Evolutionary conservation across 2,113 vertebrate genomes (phyloP).

Genomic region (Scortum barcoo): DNA sequence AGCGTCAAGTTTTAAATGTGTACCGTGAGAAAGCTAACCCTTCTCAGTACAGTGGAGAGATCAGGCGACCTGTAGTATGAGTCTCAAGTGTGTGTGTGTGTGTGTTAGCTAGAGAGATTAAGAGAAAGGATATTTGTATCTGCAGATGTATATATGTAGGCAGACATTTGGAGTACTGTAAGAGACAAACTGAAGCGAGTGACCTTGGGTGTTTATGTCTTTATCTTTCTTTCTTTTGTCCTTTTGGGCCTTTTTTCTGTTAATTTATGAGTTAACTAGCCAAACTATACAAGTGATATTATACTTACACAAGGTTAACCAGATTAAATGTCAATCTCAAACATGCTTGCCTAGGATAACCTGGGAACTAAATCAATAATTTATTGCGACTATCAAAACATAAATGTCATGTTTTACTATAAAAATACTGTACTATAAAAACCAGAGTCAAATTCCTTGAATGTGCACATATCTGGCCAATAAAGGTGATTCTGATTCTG

Average conservation of each 20-base stretch:
- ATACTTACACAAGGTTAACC: neutral
- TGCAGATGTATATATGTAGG: conserved; percentile 24
- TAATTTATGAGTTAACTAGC: neutral
- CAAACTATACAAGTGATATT: neutral
- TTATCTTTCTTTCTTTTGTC: conserved; percentile 3
- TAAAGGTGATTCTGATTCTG: too few species aligned
- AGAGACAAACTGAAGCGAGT: conserved; percentile 2
- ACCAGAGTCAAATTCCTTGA: too few species aligned
- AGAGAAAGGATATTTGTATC: conserved; percentile 14
- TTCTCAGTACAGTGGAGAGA: conserved; percentile 32
- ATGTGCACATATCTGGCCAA: too few species aligned
- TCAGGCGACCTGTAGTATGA: conserved; percentile 30
- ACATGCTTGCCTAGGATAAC: neutral
- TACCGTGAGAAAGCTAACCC: conserved; percentile 42
- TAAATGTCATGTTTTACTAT: neutral
- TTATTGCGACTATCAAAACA: neutral
- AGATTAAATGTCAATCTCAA: conserved; percentile 4
- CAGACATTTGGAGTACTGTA: neutral
- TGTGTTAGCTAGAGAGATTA: conserved; percentile 1
- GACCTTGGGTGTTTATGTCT: conserved; percentile 45
- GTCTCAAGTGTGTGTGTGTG: conserved; percentile 17
- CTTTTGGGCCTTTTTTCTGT: neutral
- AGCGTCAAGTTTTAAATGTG: conserved; percentile 30
- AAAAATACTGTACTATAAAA: too few species aligned
- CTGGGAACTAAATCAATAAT: conserved; percentile 2